These are phyloP conservation scores for Bilobella aurantiaca DNA, from an alignment of 1,140 invertebrate species.

Conservation along the genomic window DNA sequence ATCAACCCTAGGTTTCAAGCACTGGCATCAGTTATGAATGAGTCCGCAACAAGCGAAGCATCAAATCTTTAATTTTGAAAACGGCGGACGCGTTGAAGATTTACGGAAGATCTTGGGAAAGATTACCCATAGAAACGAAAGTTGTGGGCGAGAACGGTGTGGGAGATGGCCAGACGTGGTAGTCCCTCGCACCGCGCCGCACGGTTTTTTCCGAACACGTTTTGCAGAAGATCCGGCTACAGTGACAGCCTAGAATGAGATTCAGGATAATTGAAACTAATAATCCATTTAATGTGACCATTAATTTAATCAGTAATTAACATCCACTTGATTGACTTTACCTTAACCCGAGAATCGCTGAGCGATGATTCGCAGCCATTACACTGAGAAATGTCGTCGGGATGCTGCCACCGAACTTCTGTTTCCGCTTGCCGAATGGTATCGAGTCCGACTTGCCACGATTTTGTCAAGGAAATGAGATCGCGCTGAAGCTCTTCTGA, in stretches of 20 bases:
- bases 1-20: no score
- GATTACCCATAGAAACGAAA: no score
- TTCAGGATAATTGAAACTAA: background rate
- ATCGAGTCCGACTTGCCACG: conserved; percentile 90
- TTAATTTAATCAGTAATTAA: no score
- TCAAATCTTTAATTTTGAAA: no score
- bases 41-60: no score
- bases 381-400: conserved; percentile 87
- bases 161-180: conserved; percentile 92
- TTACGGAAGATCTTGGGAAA: no score
- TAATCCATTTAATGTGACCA: no score
- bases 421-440: conserved; percentile 82
- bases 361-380: conserved; percentile 64
- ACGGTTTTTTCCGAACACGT: conserved; percentile 37
- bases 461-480: conserved; percentile 93
- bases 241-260: conserved; percentile 63
- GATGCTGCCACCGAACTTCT: conserved; percentile 91
- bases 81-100: no score
- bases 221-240: conserved; percentile 93
- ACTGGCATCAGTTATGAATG: no score
- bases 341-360: conserved; percentile 59
- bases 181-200: conserved; percentile 45
- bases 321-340: no score
- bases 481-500: conserved; percentile 94
- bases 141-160: conserved; percentile 86